Conservation (phyloP, 2,113 vertebrate genomes). For the Bos indicus region DNA sequence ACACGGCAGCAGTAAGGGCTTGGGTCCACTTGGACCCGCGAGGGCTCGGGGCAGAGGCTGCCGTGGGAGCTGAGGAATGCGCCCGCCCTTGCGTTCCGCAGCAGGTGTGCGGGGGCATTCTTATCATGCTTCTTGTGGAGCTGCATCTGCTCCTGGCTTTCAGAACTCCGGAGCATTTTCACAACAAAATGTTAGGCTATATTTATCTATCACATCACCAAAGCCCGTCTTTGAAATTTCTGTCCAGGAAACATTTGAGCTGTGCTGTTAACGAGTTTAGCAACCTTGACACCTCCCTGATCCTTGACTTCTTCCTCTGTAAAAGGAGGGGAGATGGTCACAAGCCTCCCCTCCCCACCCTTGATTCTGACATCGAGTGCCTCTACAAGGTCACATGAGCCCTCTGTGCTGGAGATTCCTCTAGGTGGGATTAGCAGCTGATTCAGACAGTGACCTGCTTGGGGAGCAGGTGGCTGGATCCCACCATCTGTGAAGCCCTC, state of each 20-base stretch:
- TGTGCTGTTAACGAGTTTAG: not conserved
- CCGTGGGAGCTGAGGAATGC: not conserved
- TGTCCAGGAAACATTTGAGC: not conserved
- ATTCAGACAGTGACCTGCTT: not conserved
- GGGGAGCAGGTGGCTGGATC: not conserved
- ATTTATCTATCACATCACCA: not conserved
- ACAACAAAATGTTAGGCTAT: not conserved
- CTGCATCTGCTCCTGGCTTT: not conserved
- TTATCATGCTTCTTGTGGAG: not conserved
- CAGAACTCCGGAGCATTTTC: not conserved
- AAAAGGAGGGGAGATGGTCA: not conserved
- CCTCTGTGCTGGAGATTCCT: not conserved
- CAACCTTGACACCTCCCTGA: not conserved
- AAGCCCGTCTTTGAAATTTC: not conserved
- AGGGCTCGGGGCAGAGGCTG: not conserved
- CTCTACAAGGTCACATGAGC: not conserved
- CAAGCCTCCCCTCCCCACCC: not conserved
- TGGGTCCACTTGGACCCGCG: not conserved
- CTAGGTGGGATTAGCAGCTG: not conserved
- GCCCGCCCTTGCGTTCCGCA: not conserved
- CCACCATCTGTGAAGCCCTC: not conserved
- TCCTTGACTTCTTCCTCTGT: not conserved
- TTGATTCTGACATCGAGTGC: not conserved
- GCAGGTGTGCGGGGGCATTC: not conserved
- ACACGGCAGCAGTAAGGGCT: not conserved